These are phyloP conservation scores for Scaptomyza flava DNA, from an alignment of 2,888 invertebrate species.

Conservation along the genomic window DNA sequence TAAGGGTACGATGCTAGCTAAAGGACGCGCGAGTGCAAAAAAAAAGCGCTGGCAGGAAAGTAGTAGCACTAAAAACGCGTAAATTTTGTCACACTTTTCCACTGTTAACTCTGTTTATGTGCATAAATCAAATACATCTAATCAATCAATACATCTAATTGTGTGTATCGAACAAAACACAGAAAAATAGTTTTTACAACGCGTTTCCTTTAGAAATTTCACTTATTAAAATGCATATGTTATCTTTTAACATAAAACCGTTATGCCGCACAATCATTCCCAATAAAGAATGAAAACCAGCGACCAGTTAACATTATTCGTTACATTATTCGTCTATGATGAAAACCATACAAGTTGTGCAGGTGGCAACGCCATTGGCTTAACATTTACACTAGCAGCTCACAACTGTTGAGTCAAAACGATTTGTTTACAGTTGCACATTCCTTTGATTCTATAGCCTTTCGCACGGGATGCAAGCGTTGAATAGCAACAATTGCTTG, in stretches of 20 bases:
- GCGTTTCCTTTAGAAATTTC: neutral
- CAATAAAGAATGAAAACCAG: neutral
- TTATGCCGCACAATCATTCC: conserved; percentile 7
- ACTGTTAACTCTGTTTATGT: conserved; percentile 35
- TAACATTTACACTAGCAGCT: conserved; percentile 9
- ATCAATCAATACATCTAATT: neutral
- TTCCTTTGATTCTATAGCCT: neutral
- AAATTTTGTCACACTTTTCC: conserved; percentile 33
- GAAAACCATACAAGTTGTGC: neutral
- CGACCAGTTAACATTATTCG: too few relatives aligned
- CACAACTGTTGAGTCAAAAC: conserved; percentile 22
- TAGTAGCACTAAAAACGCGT: neutral
- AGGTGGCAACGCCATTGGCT: conserved; percentile 24
- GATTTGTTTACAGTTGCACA: conserved; percentile 26
- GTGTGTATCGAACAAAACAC: neutral
- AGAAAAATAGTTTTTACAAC: too few relatives aligned
- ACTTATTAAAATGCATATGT: neutral
- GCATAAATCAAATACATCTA: neutral
- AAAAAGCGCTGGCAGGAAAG: neutral
- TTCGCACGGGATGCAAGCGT: conserved; percentile 47
- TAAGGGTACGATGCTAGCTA: conserved; percentile 21
- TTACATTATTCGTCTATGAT: too few relatives aligned
- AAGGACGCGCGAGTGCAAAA: conserved; percentile 45
- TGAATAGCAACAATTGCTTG: conserved; percentile 56
- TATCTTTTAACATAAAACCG: neutral